Percentiles rank a stretch among this genome's conserved stretches.
phyloP scores from a whole-genome alignment of 2,797 vertebrate genomes.

The Balearica regulorum region DNA sequence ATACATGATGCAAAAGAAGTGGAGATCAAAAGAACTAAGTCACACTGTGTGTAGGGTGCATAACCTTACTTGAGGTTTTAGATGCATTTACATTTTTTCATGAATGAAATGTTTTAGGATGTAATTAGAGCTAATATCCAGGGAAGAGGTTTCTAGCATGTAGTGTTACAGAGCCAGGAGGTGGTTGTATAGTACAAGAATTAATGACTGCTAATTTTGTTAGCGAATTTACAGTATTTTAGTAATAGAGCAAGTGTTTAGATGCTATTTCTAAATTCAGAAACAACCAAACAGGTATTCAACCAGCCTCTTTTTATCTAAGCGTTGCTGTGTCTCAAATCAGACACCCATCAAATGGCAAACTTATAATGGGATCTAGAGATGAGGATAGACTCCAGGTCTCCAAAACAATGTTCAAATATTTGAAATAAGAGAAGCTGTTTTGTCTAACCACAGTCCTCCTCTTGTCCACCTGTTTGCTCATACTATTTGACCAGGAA shows the following conservation, averaged over 20 bases:
- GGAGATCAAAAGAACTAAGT: not conserved
- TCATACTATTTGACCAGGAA: not conserved
- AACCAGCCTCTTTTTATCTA: not conserved
- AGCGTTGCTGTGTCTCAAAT: not conserved
- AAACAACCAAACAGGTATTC: not conserved
- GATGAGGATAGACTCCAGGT: not conserved
- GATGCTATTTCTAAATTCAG: not conserved
- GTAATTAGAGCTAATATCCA: not conserved
- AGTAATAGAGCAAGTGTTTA: not conserved
- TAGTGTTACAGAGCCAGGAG: not conserved
- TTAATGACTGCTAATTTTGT: not conserved
- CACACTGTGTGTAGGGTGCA: not conserved
- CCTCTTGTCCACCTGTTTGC: not conserved
- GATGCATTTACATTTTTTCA: not conserved
- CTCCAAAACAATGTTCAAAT: not conserved
- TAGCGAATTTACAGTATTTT: not conserved
- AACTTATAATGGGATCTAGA: not conserved
- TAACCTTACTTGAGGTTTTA: not conserved
- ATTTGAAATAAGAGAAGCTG: not conserved
- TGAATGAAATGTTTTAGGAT: not conserved
- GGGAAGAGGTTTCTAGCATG: not conserved
- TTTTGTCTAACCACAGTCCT: not conserved
- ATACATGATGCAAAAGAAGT: not conserved
- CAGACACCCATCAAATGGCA: not conserved
- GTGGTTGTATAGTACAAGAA: not conserved